phyloP scores from a whole-genome alignment of 2,888 invertebrate genomes.

The Phlogophora meticulosa region DNA sequence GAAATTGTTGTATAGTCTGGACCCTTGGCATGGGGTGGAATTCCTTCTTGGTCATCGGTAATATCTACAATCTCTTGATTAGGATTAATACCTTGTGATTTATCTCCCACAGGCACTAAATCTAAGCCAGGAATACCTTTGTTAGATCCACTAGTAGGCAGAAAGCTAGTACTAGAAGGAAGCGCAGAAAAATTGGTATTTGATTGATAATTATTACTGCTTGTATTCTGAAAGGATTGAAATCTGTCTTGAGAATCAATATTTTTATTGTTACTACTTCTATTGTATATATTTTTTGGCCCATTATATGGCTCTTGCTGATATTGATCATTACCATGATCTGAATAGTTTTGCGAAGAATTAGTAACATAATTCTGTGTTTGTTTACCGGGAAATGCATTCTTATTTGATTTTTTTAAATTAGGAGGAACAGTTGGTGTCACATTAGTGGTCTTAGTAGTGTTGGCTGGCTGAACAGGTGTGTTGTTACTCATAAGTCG shows the following conservation, averaged over 20 bases:
- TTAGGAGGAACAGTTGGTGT: constrained; percentile 65
- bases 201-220: constrained; percentile 61
- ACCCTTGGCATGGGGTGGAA: constrained; percentile 53
- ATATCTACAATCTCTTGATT: constrained; percentile 81
- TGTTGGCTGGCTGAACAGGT: constrained; percentile 64
- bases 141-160: constrained; percentile 75
- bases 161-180: constrained; percentile 73
- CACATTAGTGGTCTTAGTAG: constrained; percentile 65
- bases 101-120: constrained; percentile 90
- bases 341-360: constrained; percentile 57
- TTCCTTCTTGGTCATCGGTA: constrained; percentile 67
- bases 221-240: constrained; percentile 74
- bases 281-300: constrained; percentile 68
- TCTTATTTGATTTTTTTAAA: constrained; percentile 37
- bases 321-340: constrained; percentile 68
- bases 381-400: constrained; percentile 38
- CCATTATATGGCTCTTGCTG: constrained; percentile 67
- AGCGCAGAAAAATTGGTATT: constrained; percentile 50
- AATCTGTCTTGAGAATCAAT: constrained; percentile 75
- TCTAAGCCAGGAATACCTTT: constrained; percentile 94
- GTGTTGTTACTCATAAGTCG: constrained; percentile 71
- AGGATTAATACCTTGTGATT: constrained; percentile 53
- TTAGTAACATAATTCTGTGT: constrained; percentile 65
- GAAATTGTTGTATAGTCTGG: constrained; percentile 92
- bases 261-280: constrained; percentile 70